Base-by-base conservation (phyloP, 2,888 invertebrate species). In the Tetanocera ferruginea region DNA sequence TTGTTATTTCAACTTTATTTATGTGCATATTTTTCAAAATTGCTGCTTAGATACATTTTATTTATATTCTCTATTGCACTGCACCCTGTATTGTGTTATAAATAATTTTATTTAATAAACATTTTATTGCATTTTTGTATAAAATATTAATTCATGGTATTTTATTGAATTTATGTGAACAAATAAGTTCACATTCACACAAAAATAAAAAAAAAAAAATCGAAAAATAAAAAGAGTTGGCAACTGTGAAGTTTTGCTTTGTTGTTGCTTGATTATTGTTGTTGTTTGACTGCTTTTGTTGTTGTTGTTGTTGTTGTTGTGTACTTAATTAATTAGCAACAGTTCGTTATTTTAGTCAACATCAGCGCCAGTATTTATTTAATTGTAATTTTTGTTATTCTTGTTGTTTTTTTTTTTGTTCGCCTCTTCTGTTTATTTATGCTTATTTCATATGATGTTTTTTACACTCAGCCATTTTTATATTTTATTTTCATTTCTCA, bases 241-340 rank as follows among this genome's bases (percentile, higher is more conserved):
- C 55, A 55, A 55, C 23, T 19, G n/a, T 43, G 25, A 25, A 19
- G 14, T 60, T 60, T 60, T 60, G 28, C 19, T n/a, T 37, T 43
- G 49, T 49, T 69, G 51, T 51, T 69, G 49, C n/a, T 23, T 37
- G 17, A 67, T 11, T 34, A 11, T 49, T 19, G 14, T 43, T 1
- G 6, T 19, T 23, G 37, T 57, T 57, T 49, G 49, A 17, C 3
- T 70, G 73, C 37, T 60, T 37, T 25, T 73, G 23, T 14, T 5
- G 3, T 4, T 25, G 23, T 60, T 37, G 51, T 62, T 55, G 25
- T 60, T 69, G 60, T 60, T 70, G 34, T 28, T 77, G 62, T 74
- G 34, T 25, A 69, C 49, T 74, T 74, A 77, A 77, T 77, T 73
- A 77, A 77, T 77, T 73, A 69, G 57, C 69, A 67, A 43, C 73